Evolutionary conservation across 2,888 invertebrate genomes (phyloP).

Genomic region (Kryphioiulus occultus): DNA sequence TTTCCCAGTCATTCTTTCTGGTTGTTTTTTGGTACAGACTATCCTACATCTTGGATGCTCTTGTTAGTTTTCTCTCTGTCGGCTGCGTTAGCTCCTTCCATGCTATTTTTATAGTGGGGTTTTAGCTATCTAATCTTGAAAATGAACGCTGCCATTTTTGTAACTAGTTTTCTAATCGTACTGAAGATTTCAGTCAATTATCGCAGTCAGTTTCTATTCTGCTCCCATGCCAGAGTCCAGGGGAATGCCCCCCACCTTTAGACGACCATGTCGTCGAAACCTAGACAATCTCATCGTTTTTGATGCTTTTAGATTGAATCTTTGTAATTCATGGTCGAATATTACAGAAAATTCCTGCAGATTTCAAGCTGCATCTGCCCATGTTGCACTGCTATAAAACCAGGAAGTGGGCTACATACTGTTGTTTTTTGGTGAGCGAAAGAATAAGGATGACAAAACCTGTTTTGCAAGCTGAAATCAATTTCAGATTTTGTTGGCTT

Average conservation of each 20-base stretch:
- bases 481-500: background rate
- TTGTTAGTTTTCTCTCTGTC: background rate
- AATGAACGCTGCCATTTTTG: background rate
- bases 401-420: background rate
- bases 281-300: background rate
- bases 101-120: background rate
- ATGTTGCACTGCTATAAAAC: background rate
- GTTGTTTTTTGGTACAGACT: background rate
- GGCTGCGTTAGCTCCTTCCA: background rate
- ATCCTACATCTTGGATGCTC: background rate
- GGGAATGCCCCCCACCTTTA: background rate
- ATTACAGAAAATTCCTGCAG: too few species aligned
- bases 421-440: background rate
- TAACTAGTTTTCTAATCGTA: constrained; percentile 4
- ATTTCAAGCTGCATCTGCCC: background rate
- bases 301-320: too few species aligned
- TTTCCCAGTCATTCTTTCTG: background rate
- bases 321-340: too few species aligned
- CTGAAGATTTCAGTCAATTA: background rate
- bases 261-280: background rate
- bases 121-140: background rate
- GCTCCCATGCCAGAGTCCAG: background rate
- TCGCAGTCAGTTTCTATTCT: background rate
- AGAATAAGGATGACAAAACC: background rate
- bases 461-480: background rate